Evolutionary conservation across 2,888 invertebrate species (phyloP), one percentile per base, ranked within the genome.

Genomic region (Heteromyza rotundicornis): DNA sequence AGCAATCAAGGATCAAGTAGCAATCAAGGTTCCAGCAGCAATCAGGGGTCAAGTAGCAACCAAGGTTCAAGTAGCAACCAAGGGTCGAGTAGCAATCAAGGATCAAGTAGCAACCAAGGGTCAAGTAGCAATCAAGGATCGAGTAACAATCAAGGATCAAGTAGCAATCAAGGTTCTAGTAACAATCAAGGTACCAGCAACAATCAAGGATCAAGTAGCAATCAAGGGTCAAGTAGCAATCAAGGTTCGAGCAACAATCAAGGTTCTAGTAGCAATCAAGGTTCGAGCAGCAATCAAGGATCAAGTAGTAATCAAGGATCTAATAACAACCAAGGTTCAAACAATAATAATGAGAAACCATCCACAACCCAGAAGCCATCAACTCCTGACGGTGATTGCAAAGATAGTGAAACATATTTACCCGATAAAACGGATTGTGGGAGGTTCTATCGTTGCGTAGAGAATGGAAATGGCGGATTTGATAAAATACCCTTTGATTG

Each of bases 381-480:
- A 10, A 75, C 70, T 62, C 75, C 78, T 7, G 70, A 73, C 32
- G 81, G 80, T 75, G 85, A 75, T 56, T 85, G 85, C 59, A 68
- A 69, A 16, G 63, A 75, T n/a, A 82, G 81, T 51, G 85, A 85
- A 66, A 84, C 83, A 27, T 80, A 80, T 70, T 68, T 85, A 35
- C 68, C 80, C 0, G 84, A 86, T 70, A 77, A 79, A 35, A 71
- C 70, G 1, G 83, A 88, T 59, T 90, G 90, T 71, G 84, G 84
- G 22, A 88, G 88, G 72, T 90, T 90, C 77, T 89, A 89, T 70
- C 86, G 90, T 40, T 91, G 91, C 74, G 89, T 89, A 0, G 84
- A 87, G 63, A 86, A 88, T 70, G 88, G 86, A 40, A 86, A 86
- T 64, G 87, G 87, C 16, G 85, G 86, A 23, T 87, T 83, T 59